A percentile compares a stretch with the other conserved stretches of the same genome.
These are phyloP conservation scores for Rhingia rostrata DNA, from an alignment of 2,888 invertebrate species.

Conservation along the genomic window DNA sequence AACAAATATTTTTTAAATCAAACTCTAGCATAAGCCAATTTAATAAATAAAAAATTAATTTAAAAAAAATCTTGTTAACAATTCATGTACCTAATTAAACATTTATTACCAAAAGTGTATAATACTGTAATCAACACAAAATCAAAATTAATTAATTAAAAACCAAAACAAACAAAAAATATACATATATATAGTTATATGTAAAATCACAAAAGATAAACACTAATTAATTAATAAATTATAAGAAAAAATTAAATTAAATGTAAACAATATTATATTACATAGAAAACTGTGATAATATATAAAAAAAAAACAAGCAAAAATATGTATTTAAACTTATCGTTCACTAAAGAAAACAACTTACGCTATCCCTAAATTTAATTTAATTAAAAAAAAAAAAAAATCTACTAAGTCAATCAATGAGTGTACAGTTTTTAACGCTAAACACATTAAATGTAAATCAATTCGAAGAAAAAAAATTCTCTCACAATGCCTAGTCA, in stretches of 20 bases:
- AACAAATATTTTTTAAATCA: constrained; percentile 16
- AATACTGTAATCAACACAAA: constrained; percentile 32
- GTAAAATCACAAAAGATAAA: constrained; percentile 10
- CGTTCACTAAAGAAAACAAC: constrained; percentile 24
- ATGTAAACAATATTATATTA: constrained; percentile 49
- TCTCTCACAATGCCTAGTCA: constrained; percentile 24
- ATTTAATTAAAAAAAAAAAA: constrained; percentile 38
- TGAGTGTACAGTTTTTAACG: constrained; percentile 48
- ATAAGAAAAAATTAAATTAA: constrained; percentile 41
- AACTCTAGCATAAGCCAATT: background rate
- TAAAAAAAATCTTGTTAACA: constrained; percentile 51
- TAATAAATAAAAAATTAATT: background rate
- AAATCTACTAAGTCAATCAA: constrained; percentile 47
- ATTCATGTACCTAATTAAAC: constrained; percentile 54
- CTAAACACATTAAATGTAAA: constrained; percentile 19
- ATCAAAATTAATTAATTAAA: constrained; percentile 45
- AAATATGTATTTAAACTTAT: constrained; percentile 36
- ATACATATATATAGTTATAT: constrained; percentile 20
- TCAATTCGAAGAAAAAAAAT: constrained; percentile 30
- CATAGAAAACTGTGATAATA: constrained; percentile 74
- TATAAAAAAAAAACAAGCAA: constrained; percentile 44
- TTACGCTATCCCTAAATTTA: constrained; percentile 46
- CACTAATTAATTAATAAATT: constrained; percentile 48
- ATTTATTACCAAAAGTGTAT: constrained; percentile 42
- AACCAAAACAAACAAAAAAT: background rate